Percentiles rank a stretch among this genome's conserved stretches.
phyloP scores from a whole-genome alignment of 2,797 vertebrate genomes.

The Euthynnus affinis region DNA sequence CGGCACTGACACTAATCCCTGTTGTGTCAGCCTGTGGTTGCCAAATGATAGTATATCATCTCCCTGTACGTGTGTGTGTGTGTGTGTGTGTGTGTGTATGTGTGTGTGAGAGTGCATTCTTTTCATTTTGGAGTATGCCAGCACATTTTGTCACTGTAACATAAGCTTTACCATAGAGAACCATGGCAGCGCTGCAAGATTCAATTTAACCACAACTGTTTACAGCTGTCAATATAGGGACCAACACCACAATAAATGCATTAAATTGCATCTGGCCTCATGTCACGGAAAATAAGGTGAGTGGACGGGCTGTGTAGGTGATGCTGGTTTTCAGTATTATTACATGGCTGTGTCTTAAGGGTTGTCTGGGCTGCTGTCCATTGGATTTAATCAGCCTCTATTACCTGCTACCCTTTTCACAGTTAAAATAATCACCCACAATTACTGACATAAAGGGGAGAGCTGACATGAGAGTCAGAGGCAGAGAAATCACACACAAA shows the following conservation, averaged over 20 bases:
- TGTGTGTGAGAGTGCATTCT: constrained; percentile 56
- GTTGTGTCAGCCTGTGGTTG: constrained; percentile 82
- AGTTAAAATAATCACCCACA: constrained; percentile 91
- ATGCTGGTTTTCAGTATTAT: constrained; percentile 83
- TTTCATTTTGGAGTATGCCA: constrained; percentile 74
- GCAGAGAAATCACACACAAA: constrained; percentile 87
- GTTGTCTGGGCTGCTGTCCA: constrained; percentile 84
- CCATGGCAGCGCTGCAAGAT: constrained; percentile 74
- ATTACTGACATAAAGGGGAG: constrained; percentile 89
- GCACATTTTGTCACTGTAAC: constrained; percentile 82
- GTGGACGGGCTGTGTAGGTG: constrained; percentile 82
- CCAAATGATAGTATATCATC: constrained; percentile 81
- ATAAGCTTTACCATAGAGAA: constrained; percentile 77
- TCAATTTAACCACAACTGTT: constrained; percentile 87
- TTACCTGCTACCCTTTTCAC: constrained; percentile 90
- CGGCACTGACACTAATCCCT: constrained; percentile 76
- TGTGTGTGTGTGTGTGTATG: constrained; percentile 39
- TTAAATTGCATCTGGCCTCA: constrained; percentile 85
- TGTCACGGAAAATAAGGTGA: constrained; percentile 85
- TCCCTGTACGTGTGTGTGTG: constrained; percentile 56
- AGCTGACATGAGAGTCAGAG: constrained; percentile 83
- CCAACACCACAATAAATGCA: constrained; percentile 87
- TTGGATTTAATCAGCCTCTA: constrained; percentile 89
- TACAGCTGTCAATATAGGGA: constrained; percentile 86
- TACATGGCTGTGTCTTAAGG: constrained; percentile 88